Percentiles rank a stretch among this genome's conserved stretches.
phyloP scores from a whole-genome alignment of 2,797 vertebrate species.

The Distichodus sexfasciatus region DNA sequence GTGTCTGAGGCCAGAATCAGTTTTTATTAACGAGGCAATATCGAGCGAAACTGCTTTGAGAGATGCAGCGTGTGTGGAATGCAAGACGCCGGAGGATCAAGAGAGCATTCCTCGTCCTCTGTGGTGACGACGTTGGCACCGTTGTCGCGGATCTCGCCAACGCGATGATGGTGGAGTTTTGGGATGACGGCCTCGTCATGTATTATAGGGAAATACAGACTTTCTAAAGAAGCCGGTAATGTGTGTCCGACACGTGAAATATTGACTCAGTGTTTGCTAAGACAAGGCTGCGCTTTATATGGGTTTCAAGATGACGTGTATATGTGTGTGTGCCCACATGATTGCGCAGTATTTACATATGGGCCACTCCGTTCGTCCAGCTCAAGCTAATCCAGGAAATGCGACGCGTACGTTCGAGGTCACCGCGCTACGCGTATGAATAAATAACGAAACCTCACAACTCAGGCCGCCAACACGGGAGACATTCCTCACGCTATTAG shows the following conservation, averaged over 20 bases:
- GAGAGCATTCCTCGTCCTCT: no score
- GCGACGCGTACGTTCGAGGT: constrained; percentile 57
- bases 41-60: no score
- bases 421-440: constrained; percentile 9
- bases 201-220: no score
- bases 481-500: neutral
- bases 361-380: constrained; percentile 13
- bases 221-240: neutral
- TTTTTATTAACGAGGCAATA: no score
- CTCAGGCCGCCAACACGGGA: neutral
- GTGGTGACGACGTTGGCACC: no score
- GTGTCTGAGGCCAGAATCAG: neutral
- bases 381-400: constrained; percentile 67
- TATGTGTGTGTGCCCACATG: neutral
- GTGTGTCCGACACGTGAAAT: neutral
- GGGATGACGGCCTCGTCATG: no score
- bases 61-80: no score
- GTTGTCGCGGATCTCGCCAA: no score
- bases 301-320: neutral
- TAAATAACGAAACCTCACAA: neutral
- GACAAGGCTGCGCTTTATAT: neutral
- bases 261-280: neutral
- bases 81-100: no score
- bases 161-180: no score
- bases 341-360: constrained; percentile 41